Base-by-base conservation (phyloP, 64 coral and sea anemone genomes). In the Stylophora pistillata region DNA sequence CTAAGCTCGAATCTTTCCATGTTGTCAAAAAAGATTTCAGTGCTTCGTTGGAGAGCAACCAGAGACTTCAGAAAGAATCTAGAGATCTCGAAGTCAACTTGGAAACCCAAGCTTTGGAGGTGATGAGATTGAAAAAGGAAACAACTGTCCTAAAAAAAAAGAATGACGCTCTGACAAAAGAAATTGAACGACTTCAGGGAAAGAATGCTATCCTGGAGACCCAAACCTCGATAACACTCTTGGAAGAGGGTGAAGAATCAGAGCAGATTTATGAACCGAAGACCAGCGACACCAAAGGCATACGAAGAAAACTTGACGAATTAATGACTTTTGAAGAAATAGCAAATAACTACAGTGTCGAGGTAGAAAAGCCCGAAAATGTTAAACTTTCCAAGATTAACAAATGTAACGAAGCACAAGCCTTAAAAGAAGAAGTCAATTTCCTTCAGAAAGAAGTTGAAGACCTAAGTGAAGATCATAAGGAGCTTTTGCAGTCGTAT, bases 401-500 rank as follows among this genome's bases (percentile, higher is more conserved):
- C 12, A n/a, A 79, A 14, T 9, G 15, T 13, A 11, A 21, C 21
- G 62, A 69, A n/a, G 30, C 69, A 13, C 41, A 70, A 63, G 2
- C 34, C 26, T 70, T 84, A 34, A 84, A 84, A 70, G 20, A 84
- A 54, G 80, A 84, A 70, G 53, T 84, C 10, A 32, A 34, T 53
- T 84, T 84, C 34, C 80, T 84, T 53, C 60, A 84, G 80, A 84
- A 84, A 54, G 80, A 84, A 65, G 80, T 84, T 13, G 80, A 84
- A 70, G 80, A 84, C 23, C 69, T 84, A 29, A 84, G 80, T n/a
- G 80, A 84, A 70, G 80, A 84, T 27, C 34, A 69, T 6, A 84
- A 31, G 9, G 80, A 84, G 12, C 80, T 84, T 64, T 84, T 84
- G 62, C 80, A 84, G 63, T 53, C 20, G 0, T 84, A 84, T 18